Conservation (phyloP, 1,140 invertebrate genomes). For the Danaus melanippus region DNA sequence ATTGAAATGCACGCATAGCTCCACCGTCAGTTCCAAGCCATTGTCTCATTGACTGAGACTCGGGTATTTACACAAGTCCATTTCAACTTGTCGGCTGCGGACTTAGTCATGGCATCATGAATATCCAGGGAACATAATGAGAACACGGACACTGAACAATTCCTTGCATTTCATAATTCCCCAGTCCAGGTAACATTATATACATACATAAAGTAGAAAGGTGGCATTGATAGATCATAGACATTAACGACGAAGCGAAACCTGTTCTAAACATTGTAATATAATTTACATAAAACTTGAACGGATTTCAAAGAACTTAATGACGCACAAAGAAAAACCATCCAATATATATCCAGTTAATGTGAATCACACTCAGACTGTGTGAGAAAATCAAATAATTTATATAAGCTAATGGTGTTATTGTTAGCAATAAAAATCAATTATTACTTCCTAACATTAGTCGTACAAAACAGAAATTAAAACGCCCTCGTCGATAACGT, state of each 20-base stretch:
- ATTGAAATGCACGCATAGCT: slow-evolving; percentile 5
- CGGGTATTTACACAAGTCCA: slow-evolving; percentile 13
- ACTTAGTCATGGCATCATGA: slow-evolving; percentile 10
- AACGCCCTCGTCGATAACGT: too few relatives aligned
- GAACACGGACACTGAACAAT: too few relatives aligned
- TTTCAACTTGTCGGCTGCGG: slow-evolving; percentile 12
- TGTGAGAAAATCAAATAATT: too few relatives aligned
- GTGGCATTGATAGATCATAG: slow-evolving; percentile 40
- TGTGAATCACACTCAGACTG: too few relatives aligned
- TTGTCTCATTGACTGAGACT: slow-evolving; percentile 13
- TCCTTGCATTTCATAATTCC: too few relatives aligned
- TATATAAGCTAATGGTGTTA: too few relatives aligned
- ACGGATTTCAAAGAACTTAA: too few relatives aligned
- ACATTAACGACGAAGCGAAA: slow-evolving; percentile 17
- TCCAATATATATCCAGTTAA: too few relatives aligned
- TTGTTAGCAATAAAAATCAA: too few relatives aligned
- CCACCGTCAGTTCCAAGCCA: slow-evolving; percentile 7
- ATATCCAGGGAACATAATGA: slow-evolving; percentile 5
- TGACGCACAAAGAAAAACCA: too few relatives aligned
- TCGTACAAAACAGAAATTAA: too few relatives aligned
- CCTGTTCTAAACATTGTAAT: slow-evolving; percentile 12
- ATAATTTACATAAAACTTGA: slow-evolving; percentile 23
- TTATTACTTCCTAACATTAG: too few relatives aligned
- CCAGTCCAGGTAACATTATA: slow-evolving; percentile 1
- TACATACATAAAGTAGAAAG: slow-evolving; percentile 16